Base-by-base conservation (phyloP, 2,888 invertebrate genomes). In the Meteorus cinctellus region DNA sequence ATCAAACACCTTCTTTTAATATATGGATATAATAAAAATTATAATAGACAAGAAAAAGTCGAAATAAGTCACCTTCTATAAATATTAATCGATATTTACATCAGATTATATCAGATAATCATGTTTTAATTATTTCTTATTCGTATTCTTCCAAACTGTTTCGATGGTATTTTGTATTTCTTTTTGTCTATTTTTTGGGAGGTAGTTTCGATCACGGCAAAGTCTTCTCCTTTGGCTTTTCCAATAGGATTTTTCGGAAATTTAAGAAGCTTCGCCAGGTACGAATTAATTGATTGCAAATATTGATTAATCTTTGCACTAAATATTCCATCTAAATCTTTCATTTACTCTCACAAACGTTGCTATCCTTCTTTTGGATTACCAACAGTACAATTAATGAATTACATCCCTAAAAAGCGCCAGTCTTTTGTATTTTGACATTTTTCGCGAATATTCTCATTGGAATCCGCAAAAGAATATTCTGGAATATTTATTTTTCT, bases 191-290 rank as follows among this genome's bases (percentile, higher is more conserved):
- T 60, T 74, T 36, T 34, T 34, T 68, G 74, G 74, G 74, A 74
- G 74, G 74, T 74, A 74, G 74, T 74, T 73, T 67, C 31, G 60
- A 74, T 68, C 68, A 73, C 73, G 68, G 68, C 60, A 62, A 68
- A 68, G 60, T 74, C 29, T 34, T 51, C 41, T 34, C 67, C 55
- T 74, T 74, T 63, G 66, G 60, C 60, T 72, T 62, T 59, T 67
- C 55, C 60, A 67, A 62, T 31, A 41, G 60, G 24, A 68, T 41
- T 55, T 14, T 34, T 45, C 60, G 62, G 24, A 68, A 60, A 66
- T 29, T 59, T 19, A 34, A 41, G 51, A 55, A 51, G 10, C 60
- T 68, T 60, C 55, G 41, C 66, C 66, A 67, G 66, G 66, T 72
- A 72, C 51, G 31, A 72, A 73, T 73, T 66, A 27, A 73, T 73